Percentiles rank a stretch among this genome's conserved stretches.
Evolutionary conservation across 2,797 vertebrate species (phyloP).

Genomic region (Danio aesculapii): DNA sequence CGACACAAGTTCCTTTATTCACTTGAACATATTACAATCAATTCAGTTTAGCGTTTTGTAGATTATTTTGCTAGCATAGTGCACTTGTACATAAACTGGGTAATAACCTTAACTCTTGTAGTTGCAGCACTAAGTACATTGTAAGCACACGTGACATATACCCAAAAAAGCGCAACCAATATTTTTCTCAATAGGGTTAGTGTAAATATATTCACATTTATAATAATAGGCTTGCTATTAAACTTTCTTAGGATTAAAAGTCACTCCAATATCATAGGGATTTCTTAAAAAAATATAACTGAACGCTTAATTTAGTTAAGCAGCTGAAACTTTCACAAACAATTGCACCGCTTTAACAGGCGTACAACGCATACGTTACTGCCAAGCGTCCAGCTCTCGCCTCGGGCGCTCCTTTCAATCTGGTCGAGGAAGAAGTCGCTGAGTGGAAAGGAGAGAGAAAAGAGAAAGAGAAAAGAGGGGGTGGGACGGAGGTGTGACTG

Average conservation of each 20-base stretch:
- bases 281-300: neutral
- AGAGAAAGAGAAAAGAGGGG: slow-evolving; percentile 18
- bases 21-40: neutral
- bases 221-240: neutral
- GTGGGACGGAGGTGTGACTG: slow-evolving; percentile 44
- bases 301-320: neutral
- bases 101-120: too few relatives aligned
- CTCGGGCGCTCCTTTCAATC: slow-evolving; percentile 41
- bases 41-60: neutral
- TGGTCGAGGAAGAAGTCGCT: slow-evolving; percentile 37
- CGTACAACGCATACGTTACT: slow-evolving; percentile 12
- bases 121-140: too few relatives aligned
- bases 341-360: slow-evolving; percentile 9
- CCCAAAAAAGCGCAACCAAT: neutral
- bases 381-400: slow-evolving; percentile 29
- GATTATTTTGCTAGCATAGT: too few relatives aligned
- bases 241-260: neutral
- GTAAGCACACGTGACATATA: too few relatives aligned
- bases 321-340: slow-evolving; percentile 5
- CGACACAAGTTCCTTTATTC: neutral
- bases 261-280: neutral
- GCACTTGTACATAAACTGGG: too few relatives aligned
- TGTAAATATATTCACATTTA: neutral
- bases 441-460: slow-evolving; percentile 29
- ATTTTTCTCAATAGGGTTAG: neutral